Conservation (phyloP, 2,888 invertebrate species). For the Nomada goodeniana region DNA sequence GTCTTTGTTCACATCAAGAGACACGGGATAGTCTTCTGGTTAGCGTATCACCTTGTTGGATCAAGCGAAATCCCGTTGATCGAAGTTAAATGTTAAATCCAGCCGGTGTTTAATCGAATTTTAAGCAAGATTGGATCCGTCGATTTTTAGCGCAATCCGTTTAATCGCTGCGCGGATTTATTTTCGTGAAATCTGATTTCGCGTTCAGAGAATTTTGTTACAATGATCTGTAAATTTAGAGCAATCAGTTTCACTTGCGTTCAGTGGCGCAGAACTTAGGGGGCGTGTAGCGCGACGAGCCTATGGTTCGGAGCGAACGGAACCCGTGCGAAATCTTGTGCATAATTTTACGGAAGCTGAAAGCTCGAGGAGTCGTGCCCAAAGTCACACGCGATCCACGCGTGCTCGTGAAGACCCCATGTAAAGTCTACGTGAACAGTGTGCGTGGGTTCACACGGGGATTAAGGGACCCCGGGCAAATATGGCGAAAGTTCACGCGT, state of each 20-base stretch:
- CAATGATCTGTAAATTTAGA: no score
- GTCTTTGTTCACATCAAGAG: not conserved
- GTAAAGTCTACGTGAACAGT: conserved; percentile 7
- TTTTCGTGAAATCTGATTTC: no score
- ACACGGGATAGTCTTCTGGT: not conserved
- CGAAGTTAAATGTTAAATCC: not conserved
- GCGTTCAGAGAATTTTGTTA: not conserved
- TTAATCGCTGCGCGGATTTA: not conserved
- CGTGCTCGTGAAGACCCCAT: not conserved
- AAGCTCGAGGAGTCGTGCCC: conserved; percentile 7
- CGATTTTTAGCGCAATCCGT: not conserved
- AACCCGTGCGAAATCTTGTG: conserved; percentile 11
- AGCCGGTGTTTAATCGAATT: not conserved
- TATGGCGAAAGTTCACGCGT: conserved; percentile 19
- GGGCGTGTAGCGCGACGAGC: not conserved
- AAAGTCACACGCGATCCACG: conserved; percentile 16
- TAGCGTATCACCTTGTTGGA: not conserved
- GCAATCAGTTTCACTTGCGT: not conserved
- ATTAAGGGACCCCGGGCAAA: not conserved
- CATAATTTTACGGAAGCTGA: conserved; percentile 23
- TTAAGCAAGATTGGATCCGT: not conserved
- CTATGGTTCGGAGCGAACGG: not conserved
- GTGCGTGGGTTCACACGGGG: conserved; percentile 14
- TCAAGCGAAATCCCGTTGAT: not conserved
- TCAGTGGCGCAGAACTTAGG: not conserved